phyloP scores from a whole-genome alignment of 2,888 invertebrate species.

The Amphipyra tragopoginis region DNA sequence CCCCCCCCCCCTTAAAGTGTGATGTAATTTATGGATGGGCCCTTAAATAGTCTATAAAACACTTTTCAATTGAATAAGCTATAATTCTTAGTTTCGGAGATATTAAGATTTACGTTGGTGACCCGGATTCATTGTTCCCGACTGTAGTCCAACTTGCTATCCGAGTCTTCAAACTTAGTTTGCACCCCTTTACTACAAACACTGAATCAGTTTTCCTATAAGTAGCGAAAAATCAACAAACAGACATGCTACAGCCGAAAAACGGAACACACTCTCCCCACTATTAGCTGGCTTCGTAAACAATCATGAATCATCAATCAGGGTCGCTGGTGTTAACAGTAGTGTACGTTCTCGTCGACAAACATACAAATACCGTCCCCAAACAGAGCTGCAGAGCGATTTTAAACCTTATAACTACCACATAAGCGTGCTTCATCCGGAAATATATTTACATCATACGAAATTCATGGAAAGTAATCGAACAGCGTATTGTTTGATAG shows the following conservation, averaged over 20 bases:
- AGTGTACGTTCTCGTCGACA: constrained; percentile 35
- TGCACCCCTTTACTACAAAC: background rate
- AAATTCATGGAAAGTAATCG: constrained; percentile 26
- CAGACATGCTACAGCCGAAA: constrained; percentile 32
- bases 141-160: too few relatives aligned
- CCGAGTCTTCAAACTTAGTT: background rate
- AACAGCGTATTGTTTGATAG: constrained; percentile 52
- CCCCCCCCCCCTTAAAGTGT: too few relatives aligned
- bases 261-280: constrained; percentile 37
- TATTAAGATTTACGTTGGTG: too few relatives aligned
- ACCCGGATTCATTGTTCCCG: too few relatives aligned
- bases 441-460: background rate
- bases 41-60: too few relatives aligned
- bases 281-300: constrained; percentile 56
- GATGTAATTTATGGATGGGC: too few relatives aligned
- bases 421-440: constrained; percentile 3
- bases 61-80: too few relatives aligned
- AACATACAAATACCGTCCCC: constrained; percentile 10
- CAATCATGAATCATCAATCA: constrained; percentile 68
- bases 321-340: constrained; percentile 55
- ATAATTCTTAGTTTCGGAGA: too few relatives aligned
- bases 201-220: constrained; percentile 13
- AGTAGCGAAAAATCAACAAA: constrained; percentile 27
- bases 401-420: constrained; percentile 7
- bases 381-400: constrained; percentile 7